These are phyloP conservation scores for Arion vulgaris DNA, from an alignment of 1,140 invertebrate species.

Conservation along the genomic window DNA sequence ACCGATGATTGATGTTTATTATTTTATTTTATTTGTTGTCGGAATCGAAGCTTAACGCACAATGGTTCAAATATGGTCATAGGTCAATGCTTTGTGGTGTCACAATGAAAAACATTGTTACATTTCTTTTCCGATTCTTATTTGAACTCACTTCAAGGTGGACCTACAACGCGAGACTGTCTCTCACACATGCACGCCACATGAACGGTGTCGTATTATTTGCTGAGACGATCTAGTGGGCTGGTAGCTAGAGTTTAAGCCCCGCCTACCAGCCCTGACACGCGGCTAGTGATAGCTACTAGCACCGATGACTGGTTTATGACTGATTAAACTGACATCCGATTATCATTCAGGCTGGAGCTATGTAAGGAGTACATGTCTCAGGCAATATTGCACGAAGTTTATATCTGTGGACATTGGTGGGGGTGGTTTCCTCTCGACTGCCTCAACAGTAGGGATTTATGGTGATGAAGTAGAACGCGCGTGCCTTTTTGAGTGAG, in stretches of 20 bases:
- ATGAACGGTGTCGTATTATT: background rate
- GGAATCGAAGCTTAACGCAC: too few species aligned
- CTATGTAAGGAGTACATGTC: background rate
- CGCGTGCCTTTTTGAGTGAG: background rate
- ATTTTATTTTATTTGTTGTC: too few species aligned
- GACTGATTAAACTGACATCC: background rate
- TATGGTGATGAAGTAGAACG: background rate
- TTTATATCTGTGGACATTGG: background rate
- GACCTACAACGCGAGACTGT: background rate
- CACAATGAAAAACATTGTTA: too few species aligned
- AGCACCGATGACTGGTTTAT: background rate
- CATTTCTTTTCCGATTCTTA: too few species aligned
- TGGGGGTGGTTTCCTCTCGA: background rate
- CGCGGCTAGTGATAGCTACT: conserved; percentile 11
- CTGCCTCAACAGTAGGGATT: background rate
- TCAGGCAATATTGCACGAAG: background rate
- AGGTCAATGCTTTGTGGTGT: too few species aligned
- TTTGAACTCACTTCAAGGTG: too few species aligned
- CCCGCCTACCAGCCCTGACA: background rate
- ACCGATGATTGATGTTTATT: too few species aligned
- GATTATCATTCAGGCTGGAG: background rate
- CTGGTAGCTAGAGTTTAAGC: background rate
- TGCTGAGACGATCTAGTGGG: background rate
- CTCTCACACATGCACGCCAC: background rate
- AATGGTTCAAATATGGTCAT: too few species aligned